phyloP scores from a whole-genome alignment of 2,797 vertebrate species.

The Chelonia mydas region DNA sequence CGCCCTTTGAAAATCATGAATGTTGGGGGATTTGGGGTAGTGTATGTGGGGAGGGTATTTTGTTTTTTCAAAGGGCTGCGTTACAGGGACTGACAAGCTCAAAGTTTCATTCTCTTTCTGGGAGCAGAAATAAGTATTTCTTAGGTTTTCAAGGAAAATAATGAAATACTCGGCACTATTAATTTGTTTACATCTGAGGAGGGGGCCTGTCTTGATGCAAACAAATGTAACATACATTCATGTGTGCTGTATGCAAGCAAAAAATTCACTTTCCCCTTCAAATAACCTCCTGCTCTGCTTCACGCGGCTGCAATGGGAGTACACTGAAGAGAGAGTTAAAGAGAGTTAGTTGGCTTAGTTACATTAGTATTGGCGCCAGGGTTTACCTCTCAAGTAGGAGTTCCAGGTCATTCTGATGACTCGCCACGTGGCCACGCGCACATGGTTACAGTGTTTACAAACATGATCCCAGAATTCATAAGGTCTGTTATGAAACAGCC shows the following conservation, averaged over 20 bases:
- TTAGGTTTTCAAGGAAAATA: background rate
- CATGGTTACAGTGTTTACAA: slow-evolving; percentile 91
- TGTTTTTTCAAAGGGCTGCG: background rate
- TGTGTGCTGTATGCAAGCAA: accelerated
- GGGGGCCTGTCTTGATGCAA: background rate
- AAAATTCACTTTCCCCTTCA: background rate
- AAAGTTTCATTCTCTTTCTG: background rate
- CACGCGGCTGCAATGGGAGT: background rate
- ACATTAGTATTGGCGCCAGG: slow-evolving; percentile 76
- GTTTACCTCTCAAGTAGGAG: slow-evolving; percentile 81
- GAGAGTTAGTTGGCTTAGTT: slow-evolving; percentile 22
- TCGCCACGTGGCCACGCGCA: slow-evolving; percentile 82
- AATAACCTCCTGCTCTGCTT: accelerated
- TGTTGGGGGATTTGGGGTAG: background rate
- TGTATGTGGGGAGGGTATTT: background rate
- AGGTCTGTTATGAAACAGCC: slow-evolving; percentile 80
- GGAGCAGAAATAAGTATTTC: slow-evolving; percentile 2
- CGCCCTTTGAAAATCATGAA: background rate
- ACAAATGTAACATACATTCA: accelerated
- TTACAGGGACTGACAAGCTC: background rate
- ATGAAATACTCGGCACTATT: background rate
- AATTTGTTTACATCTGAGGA: background rate
- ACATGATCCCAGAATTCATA: slow-evolving; percentile 87
- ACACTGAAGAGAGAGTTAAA: background rate
- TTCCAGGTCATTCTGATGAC: slow-evolving; percentile 79